phyloP scores from a whole-genome alignment of 2,113 vertebrate species.

The Lutjanus erythropterus region DNA sequence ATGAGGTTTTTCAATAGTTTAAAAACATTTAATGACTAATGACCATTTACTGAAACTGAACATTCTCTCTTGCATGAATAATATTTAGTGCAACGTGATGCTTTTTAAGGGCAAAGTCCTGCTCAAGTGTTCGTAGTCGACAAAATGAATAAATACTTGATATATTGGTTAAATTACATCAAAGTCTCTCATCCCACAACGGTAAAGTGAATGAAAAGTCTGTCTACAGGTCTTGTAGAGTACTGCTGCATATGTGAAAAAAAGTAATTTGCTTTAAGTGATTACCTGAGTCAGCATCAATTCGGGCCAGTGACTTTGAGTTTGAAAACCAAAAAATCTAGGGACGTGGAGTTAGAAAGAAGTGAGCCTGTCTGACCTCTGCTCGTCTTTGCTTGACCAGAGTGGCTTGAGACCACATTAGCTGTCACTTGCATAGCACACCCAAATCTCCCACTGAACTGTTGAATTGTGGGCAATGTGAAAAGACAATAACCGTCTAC shows the following conservation, averaged over 20 bases:
- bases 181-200: background rate
- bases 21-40: constrained; percentile 5
- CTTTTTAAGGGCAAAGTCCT: background rate
- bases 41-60: background rate
- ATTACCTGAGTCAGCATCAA: no score
- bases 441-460: no score
- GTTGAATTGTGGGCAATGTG: no score
- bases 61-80: background rate
- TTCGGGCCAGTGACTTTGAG: background rate
- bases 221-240: background rate
- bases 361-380: no score
- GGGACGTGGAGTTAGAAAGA: no score
- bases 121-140: background rate
- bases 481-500: no score
- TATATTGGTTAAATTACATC: background rate
- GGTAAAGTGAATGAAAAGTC: background rate
- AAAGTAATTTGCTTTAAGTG: background rate
- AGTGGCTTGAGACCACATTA: no score
- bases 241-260: background rate
- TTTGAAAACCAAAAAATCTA: background rate
- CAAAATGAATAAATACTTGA: background rate
- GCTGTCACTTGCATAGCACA: no score
- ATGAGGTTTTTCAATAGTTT: constrained; percentile 1
- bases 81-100: background rate
- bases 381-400: no score